Conservation (phyloP, 2,797 vertebrate genomes). For the Danio albolineatus region DNA sequence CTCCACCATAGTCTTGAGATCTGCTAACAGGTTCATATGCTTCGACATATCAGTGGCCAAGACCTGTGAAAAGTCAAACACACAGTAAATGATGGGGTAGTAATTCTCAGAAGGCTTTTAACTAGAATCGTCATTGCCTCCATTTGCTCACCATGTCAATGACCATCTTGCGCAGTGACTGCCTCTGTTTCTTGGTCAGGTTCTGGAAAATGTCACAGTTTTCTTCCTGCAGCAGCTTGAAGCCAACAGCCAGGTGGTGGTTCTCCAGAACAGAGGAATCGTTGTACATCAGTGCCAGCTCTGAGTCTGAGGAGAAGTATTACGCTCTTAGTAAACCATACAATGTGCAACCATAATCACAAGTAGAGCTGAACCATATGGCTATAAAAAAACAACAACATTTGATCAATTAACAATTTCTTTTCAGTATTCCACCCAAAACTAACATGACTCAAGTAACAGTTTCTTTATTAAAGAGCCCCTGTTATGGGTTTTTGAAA, state of each 20-base stretch:
- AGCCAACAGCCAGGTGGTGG: constrained; percentile 92
- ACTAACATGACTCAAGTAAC: too few relatives aligned
- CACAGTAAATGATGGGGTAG: neutral
- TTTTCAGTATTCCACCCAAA: too few relatives aligned
- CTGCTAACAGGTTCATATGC: constrained; percentile 93
- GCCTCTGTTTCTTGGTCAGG: constrained; percentile 88
- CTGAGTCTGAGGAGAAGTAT: constrained; percentile 80
- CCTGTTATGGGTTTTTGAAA: too few relatives aligned
- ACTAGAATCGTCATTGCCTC: neutral
- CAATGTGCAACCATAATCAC: neutral
- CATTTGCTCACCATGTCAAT: constrained; percentile 88
- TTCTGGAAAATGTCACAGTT: constrained; percentile 94
- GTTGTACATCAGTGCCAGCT: constrained; percentile 94
- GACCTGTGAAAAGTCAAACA: constrained; percentile 75
- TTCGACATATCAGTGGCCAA: constrained; percentile 96
- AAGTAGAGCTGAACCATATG: constrained; percentile 6
- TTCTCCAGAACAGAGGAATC: constrained; percentile 92
- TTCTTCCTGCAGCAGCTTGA: constrained; percentile 92
- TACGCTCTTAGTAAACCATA: constrained; percentile 12
- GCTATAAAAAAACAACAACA: too few relatives aligned
- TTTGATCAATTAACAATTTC: too few relatives aligned
- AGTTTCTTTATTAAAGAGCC: too few relatives aligned
- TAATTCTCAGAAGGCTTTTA: neutral
- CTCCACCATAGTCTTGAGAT: constrained; percentile 96
- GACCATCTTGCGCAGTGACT: constrained; percentile 89